These are phyloP conservation scores for Rhipidura dahli DNA, from an alignment of 2,113 vertebrate genomes.

Conservation along the genomic window DNA sequence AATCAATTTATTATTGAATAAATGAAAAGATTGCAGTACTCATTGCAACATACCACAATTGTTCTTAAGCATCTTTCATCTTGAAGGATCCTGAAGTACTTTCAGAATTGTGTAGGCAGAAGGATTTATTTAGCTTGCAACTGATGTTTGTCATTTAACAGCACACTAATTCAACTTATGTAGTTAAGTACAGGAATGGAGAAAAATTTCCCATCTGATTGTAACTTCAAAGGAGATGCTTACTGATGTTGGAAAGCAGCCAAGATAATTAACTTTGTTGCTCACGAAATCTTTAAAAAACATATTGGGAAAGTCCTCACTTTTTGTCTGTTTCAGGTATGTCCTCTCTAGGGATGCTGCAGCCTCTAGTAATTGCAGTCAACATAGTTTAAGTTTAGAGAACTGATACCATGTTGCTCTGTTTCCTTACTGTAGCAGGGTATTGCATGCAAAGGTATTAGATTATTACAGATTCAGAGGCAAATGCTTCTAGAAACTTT, in stretches of 20 bases:
- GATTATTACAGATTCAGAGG: not conserved
- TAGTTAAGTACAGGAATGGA: not conserved
- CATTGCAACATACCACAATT: not conserved
- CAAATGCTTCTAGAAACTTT: not conserved
- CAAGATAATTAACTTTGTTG: not conserved
- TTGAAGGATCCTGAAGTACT: not conserved
- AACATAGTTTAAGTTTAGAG: not conserved
- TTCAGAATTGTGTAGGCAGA: not conserved
- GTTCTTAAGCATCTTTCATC: not conserved
- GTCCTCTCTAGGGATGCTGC: not conserved
- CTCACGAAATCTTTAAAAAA: not conserved
- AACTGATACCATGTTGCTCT: not conserved
- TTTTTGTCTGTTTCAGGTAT: not conserved
- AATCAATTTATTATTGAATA: slow-evolving; percentile 33
- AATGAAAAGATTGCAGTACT: slow-evolving; percentile 3
- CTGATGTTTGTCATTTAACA: slow-evolving; percentile 1
- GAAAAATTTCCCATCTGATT: not conserved
- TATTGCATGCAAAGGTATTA: not conserved
- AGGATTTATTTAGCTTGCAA: not conserved
- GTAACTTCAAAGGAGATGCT: not conserved
- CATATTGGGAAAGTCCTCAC: not conserved
- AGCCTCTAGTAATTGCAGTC: not conserved
- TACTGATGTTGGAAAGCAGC: not conserved
- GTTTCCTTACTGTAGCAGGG: not conserved
- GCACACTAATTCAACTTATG: not conserved